phyloP scores from a whole-genome alignment of 35 echinoderm and acorn worm species.

The Heliocidaris erythrogramma region DNA sequence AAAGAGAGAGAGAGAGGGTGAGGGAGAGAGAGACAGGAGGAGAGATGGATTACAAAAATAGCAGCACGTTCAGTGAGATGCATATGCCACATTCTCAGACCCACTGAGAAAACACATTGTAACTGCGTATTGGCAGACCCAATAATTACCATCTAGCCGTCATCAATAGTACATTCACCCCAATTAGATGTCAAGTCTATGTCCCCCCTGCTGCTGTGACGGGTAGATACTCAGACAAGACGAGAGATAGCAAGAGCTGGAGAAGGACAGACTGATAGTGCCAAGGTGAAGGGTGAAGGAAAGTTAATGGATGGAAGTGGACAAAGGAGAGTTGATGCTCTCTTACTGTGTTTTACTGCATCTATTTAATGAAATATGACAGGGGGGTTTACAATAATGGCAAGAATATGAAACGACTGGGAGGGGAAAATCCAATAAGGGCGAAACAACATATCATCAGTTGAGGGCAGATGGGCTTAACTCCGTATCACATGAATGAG shows the following conservation, averaged over 20 bases:
- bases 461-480: too few species aligned
- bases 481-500: too few species aligned
- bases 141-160: conserved; percentile 13
- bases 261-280: not conserved
- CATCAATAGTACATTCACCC: conserved; percentile 32
- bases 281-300: not conserved
- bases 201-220: not conserved
- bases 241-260: not conserved
- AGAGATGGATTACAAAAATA: not conserved
- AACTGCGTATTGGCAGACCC: not conserved
- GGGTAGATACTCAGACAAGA: not conserved
- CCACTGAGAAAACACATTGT: conserved; percentile 28
- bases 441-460: too few species aligned
- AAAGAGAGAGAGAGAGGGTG: not conserved
- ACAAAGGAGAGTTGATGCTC: not conserved
- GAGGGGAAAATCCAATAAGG: too few species aligned
- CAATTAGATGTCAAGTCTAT: conserved; percentile 6
- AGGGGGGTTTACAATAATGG: not conserved
- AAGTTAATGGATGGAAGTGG: not conserved
- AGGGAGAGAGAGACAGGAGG: not conserved
- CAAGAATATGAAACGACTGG: not conserved
- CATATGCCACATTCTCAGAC: conserved; percentile 12
- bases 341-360: not conserved
- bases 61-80: conserved; percentile 14
- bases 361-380: not conserved